Evolutionary conservation across 2,113 vertebrate genomes (phyloP), one percentile per base, ranked within the genome.

Genomic region (Xyrauchen texanus): DNA sequence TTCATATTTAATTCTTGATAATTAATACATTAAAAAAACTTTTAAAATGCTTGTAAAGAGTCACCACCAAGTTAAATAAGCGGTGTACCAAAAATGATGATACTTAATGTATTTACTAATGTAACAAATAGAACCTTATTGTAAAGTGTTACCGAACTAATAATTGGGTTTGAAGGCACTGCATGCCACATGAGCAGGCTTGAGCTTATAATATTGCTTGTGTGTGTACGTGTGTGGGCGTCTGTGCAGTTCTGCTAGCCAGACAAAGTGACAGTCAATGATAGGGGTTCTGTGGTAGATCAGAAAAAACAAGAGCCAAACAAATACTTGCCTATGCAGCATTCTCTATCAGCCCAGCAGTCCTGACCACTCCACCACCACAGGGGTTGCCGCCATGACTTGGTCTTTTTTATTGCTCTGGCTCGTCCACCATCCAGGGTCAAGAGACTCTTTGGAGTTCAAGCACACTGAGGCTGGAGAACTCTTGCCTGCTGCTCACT

Each of bases 391-490:
- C 4, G 9, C 34, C 34, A 6, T 52, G 53, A 47, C 67, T 61
- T 45, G 61, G 67, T 57, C 4, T 64, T 63, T 75, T 73, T 79
- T 12, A 62, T 74, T 34, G 46, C 49, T 15, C 77, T 68, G 69
- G 63, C 63, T 65, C 60, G 11, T 49, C 83, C 13, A 3, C 67
- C 61, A n/a, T 63, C 71, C 12, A 45, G 21, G 78, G 84, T 81
- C 82, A 73, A 85, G 76, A 83, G 76, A 71, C 81, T 75, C 86
- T 84, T 60, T 71, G 34, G 64, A 86, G 87, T 88, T 88, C 84
- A 88, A 81, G 83, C 76, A 79, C 46, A 63, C 80, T 80, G 77
- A 79, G 63, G 85, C 73, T 67, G 77, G 75, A 80, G 63, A 61
- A 64, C 85, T 87, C 85, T 82, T 82, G 78, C 80, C 68, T 72